phyloP scores from a whole-genome alignment of 2,113 vertebrate species.

The Oncorhynchus clarkii region DNA sequence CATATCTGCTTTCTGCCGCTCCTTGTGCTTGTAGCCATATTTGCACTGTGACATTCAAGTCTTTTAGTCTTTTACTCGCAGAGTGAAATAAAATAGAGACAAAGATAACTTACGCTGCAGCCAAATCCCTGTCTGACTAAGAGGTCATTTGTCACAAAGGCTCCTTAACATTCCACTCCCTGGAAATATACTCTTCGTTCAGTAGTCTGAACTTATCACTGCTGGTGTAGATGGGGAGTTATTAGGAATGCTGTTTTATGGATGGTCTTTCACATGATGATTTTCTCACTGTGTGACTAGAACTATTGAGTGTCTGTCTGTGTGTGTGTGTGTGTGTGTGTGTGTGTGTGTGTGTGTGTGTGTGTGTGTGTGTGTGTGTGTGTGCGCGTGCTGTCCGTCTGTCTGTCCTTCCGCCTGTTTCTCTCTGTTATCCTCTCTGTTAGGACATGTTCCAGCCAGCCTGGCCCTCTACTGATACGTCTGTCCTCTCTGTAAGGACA shows the following conservation, averaged over 20 bases:
- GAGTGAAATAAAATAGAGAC: conserved; percentile 44
- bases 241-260: no score
- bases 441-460: no score
- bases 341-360: neutral
- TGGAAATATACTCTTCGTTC: neutral
- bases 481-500: no score
- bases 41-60: neutral
- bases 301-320: neutral
- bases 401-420: neutral
- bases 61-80: conserved; percentile 26
- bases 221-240: no score
- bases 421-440: neutral
- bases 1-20: conserved; percentile 44
- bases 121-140: conserved; percentile 44
- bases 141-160: conserved; percentile 5
- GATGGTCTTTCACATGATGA: no score
- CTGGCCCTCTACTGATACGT: no score
- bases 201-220: neutral
- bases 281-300: no score
- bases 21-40: conserved; percentile 2
- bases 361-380: neutral
- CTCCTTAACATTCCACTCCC: conserved; percentile 22
- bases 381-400: neutral
- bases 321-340: no score
- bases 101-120: conserved; percentile 16